phyloP scores from a whole-genome alignment of 1,140 invertebrate genomes.

The Drosophila nigromelanica region DNA sequence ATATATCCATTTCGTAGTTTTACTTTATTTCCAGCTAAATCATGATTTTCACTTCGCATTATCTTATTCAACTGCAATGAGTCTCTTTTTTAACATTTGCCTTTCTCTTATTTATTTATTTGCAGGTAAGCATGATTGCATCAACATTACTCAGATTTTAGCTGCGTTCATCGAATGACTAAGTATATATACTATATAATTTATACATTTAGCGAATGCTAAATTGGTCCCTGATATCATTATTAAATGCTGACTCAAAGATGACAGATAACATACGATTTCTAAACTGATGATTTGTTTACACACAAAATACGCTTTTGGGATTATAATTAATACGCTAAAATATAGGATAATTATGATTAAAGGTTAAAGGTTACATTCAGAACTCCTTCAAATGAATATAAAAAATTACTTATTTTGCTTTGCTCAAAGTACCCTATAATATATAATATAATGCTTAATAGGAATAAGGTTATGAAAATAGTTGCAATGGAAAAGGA shows the following conservation, averaged over 20 bases:
- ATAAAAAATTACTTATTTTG: no score
- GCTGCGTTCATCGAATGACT: slow-evolving; percentile 58
- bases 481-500: no score
- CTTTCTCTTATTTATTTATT: slow-evolving; percentile 37
- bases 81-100: slow-evolving; percentile 11
- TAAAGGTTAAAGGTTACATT: no score
- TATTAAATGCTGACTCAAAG: slow-evolving; percentile 54
- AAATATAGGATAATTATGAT: not conserved
- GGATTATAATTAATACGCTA: not conserved
- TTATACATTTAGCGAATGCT: slow-evolving; percentile 18
- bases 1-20: slow-evolving; percentile 3
- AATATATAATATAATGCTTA: no score
- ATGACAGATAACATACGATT: not conserved
- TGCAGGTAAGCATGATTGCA: slow-evolving; percentile 66
- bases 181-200: slow-evolving; percentile 31
- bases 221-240: slow-evolving; percentile 52
- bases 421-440: no score
- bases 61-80: slow-evolving; percentile 5
- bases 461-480: no score
- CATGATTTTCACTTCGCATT: not conserved
- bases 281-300: not conserved
- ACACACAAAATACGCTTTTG: not conserved
- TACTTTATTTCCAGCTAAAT: not conserved
- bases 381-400: no score
- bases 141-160: slow-evolving; percentile 45